Base-by-base conservation (phyloP, 2,113 vertebrate genomes). In the Ranitomeya imitator region DNA sequence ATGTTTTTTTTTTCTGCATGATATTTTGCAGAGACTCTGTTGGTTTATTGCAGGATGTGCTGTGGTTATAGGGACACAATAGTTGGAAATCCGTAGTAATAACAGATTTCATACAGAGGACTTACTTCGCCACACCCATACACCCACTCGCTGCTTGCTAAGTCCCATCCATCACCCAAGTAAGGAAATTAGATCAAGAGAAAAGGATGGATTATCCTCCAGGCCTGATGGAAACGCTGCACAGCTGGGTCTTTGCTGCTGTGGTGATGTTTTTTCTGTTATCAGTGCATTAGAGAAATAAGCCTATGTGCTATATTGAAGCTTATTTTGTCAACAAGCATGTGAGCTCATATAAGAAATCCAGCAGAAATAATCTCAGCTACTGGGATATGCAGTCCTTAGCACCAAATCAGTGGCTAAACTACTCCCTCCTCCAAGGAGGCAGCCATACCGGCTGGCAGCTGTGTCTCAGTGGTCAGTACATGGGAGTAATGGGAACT, bases 81-180 rank as follows among this genome's bases (percentile, higher is more conserved):
- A 82, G 19, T 79, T 37, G 63, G 21, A 81, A 71, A 87, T 18
- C 74, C 3, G 23, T 60, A 60, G 60, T 82, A 88, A 82, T 82
- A 82, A 60, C n/a, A 55, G 86, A 45, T 83, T 77, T 78, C 60
- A 67, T 74, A 82, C 23, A 85, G n/a, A 65, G n/a, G 60, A 79
- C 77, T 74, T 65, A n/a, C 21, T 51, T 21, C 3, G 59, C 63
- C 86, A 67, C 71, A 16, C 73, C 87, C 81, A 67, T 63, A 51
- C 67, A 51, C 79, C 80, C 81, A 84, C 87, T 78, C 81, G 54
- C 10, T 45, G 87, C n/a, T 67, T 76, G 26, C 80, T 88, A 78
- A 83, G 61, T 84, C 73, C 55, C 79, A 88, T 88, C 86, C 79
- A 88, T 88, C 71, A 88, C 55, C 59, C 81, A 78, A 88, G 79